Evolutionary conservation across 2,797 vertebrate species (phyloP).

Genomic region (Brotula barbata): DNA sequence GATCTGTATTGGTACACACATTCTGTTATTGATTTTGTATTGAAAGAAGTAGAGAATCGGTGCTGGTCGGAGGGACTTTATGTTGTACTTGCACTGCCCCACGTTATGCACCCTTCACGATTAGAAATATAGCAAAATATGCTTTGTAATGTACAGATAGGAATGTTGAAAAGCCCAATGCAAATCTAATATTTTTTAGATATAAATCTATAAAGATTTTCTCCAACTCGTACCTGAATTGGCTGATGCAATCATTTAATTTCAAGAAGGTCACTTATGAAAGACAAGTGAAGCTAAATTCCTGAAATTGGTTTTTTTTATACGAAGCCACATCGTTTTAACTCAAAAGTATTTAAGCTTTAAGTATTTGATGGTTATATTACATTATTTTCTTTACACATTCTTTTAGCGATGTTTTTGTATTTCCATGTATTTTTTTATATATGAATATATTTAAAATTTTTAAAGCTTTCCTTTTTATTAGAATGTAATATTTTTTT

Average conservation of each 20-base stretch:
- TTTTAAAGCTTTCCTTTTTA: conserved; percentile 75
- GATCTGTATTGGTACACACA: conserved; percentile 26
- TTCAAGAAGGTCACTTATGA: conserved; percentile 7
- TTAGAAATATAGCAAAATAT: conserved; percentile 70
- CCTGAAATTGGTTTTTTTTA: conserved; percentile 43
- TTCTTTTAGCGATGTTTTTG: conserved; percentile 79
- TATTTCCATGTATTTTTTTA: conserved; percentile 81
- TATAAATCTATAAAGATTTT: conserved; percentile 28
- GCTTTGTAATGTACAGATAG: conserved; percentile 69
- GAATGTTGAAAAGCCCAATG: conserved; percentile 59
- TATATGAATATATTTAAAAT: conserved; percentile 82
- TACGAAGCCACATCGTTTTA: conserved; percentile 56
- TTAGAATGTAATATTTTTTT: conserved; percentile 75
- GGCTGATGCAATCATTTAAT: conserved; percentile 23
- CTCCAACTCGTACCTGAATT: conserved; percentile 26
- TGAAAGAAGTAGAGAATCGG: conserved; percentile 14
- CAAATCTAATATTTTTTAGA: conserved; percentile 47
- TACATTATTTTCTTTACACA: conserved; percentile 70
- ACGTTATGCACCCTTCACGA: conserved; percentile 65
- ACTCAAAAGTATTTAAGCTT: conserved; percentile 75
- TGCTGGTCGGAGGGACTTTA: conserved; percentile 31
- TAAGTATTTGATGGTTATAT: conserved; percentile 75
- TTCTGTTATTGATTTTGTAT: conserved; percentile 36
- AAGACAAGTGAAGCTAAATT: conserved; percentile 23
- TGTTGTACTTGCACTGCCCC: conserved; percentile 65